Evolutionary conservation across 1,140 invertebrate species (phyloP).

Genomic region (Achatina immaculata): DNA sequence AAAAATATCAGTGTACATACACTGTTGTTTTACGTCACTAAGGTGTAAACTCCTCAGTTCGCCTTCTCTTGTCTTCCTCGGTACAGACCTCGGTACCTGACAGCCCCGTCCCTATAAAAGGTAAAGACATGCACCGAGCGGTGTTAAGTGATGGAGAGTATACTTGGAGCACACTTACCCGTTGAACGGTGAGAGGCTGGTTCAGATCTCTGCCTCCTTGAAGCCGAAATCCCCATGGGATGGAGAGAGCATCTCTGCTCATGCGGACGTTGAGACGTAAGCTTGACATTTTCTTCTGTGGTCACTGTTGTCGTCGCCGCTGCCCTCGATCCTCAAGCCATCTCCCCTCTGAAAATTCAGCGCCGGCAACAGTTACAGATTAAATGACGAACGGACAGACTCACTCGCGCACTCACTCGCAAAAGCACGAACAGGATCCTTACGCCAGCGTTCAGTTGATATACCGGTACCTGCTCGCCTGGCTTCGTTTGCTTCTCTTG

Average conservation of each 20-base stretch:
- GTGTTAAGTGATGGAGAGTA: neutral
- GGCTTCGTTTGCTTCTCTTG: too few relatives aligned
- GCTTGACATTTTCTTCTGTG: slow-evolving; percentile 43
- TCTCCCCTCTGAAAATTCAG: neutral
- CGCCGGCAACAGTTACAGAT: neutral
- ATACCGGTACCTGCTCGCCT: too few relatives aligned
- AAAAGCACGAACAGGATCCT: neutral
- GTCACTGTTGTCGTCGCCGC: neutral
- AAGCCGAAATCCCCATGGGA: slow-evolving; percentile 91
- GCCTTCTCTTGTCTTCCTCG: too few relatives aligned
- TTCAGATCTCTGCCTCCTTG: slow-evolving; percentile 90
- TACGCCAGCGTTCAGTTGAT: too few relatives aligned
- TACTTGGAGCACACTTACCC: slow-evolving; percentile 77
- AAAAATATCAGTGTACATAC: too few relatives aligned
- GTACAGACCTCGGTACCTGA: too few relatives aligned
- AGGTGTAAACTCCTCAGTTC: too few relatives aligned
- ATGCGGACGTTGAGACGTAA: slow-evolving; percentile 71
- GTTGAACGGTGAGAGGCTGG: slow-evolving; percentile 89
- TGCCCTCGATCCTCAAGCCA: neutral
- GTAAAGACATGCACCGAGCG: neutral
- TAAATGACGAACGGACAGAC: neutral
- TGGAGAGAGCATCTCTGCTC: slow-evolving; percentile 80
- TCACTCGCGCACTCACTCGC: neutral
- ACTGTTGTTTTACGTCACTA: too few relatives aligned
- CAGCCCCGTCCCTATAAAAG: neutral